Percentiles rank a stretch among this genome's conserved stretches.
Conservation (phyloP, 2,888 invertebrate genomes). For the Rhagophthalmus giganteus region DNA sequence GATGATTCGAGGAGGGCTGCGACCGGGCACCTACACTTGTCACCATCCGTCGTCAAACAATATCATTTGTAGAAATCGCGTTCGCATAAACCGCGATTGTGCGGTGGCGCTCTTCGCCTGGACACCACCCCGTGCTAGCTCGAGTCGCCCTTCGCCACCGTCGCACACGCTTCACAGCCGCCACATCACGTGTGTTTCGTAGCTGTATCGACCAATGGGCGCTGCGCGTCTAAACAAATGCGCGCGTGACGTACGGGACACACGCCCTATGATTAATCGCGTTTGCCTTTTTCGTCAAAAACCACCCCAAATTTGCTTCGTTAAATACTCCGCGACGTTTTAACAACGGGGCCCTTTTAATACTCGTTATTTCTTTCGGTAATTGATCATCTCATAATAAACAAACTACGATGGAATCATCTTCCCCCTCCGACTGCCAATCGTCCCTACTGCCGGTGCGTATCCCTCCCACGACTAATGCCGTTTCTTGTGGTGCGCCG, state of each 20-base stretch:
- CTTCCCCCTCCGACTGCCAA: conserved; percentile 17
- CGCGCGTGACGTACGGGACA: conserved; percentile 54
- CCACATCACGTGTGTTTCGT: conserved; percentile 40
- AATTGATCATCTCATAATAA: conserved; percentile 15
- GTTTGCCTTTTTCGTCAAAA: conserved; percentile 13
- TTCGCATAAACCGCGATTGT: conserved; percentile 6
- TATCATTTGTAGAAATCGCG: conserved; percentile 8
- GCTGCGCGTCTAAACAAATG: conserved; percentile 41
- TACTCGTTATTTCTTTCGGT: too few species aligned
- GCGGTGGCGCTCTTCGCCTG: conserved; percentile 18
- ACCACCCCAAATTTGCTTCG: neutral
- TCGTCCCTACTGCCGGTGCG: too few species aligned
- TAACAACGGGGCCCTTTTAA: too few species aligned
- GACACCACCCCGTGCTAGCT: conserved; percentile 54
- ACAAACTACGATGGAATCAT: conserved; percentile 11
- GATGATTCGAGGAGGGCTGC: conserved; percentile 15
- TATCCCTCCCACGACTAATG: conserved; percentile 18
- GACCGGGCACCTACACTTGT: conserved; percentile 19
- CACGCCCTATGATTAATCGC: conserved; percentile 26
- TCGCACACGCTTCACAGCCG: conserved; percentile 47
- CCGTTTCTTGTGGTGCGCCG: conserved; percentile 34
- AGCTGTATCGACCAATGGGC: conserved; percentile 58
- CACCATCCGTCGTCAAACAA: conserved; percentile 15
- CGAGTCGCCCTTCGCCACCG: conserved; percentile 49
- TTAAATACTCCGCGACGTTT: conserved; percentile 1